Evolutionary conservation across 2,113 vertebrate species (phyloP).

Genomic region (Sinocyclocheilus anshuiensis): DNA sequence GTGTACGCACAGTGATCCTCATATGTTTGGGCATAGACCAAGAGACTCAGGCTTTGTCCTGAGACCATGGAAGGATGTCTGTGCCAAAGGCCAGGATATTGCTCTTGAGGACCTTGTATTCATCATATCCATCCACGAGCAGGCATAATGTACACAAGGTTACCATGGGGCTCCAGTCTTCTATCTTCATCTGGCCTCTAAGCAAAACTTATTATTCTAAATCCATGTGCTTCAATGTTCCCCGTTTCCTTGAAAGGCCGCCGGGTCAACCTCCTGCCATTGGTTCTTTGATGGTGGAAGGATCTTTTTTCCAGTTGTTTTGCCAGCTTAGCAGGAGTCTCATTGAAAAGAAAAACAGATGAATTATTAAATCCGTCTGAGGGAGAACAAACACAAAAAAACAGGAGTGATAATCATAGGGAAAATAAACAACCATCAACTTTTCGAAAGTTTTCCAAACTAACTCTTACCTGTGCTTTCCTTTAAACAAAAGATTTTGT

Average conservation of each 20-base stretch:
- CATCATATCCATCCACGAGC: conserved; percentile 49
- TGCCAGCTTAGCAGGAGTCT: conserved; percentile 16
- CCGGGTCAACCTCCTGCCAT: neutral
- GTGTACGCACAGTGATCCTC: conserved; percentile 24
- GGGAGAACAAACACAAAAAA: conserved; percentile 53
- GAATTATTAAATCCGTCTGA: conserved; percentile 71
- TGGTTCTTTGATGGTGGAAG: neutral
- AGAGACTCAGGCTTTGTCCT: conserved; percentile 43
- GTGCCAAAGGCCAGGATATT: conserved; percentile 47
- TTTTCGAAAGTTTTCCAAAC: conserved; percentile 61
- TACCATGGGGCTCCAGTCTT: conserved; percentile 48
- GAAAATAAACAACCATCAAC: conserved; percentile 68
- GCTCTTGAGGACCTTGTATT: conserved; percentile 50
- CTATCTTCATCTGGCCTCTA: conserved; percentile 23
- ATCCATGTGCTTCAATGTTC: conserved; percentile 1
- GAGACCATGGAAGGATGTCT: conserved; percentile 35
- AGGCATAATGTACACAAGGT: conserved; percentile 50
- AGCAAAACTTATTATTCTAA: conserved; percentile 31
- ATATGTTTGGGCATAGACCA: conserved; percentile 3
- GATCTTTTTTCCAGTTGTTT: neutral
- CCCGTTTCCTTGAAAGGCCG: neutral
- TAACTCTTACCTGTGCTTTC: conserved; percentile 29
- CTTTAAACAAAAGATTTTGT: conserved; percentile 36
- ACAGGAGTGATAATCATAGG: conserved; percentile 57
- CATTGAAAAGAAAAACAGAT: conserved; percentile 52